Base-by-base conservation (phyloP, 2,113 vertebrate species). In the Picathartes gymnocephalus region DNA sequence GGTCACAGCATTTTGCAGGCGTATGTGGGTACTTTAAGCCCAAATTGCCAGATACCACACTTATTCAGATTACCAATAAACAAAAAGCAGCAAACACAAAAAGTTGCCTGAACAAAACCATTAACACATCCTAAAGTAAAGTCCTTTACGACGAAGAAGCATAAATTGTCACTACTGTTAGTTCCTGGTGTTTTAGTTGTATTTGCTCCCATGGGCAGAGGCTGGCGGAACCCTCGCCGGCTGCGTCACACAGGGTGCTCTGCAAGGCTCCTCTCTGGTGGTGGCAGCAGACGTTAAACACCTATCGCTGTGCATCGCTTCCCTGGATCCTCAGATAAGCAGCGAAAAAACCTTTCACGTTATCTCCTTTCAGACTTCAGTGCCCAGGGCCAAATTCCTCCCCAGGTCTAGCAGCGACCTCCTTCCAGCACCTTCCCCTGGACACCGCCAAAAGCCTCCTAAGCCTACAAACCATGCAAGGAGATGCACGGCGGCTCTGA, bases 261-360 rank as follows among this genome's bases (percentile, higher is more conserved):
- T 83, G 81, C 69, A 19, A 25, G 47, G 61, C 69, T 91, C 35
- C 82, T 37, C 92, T 83, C 82, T 45, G 5, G 2, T 58, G 91
- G 88, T 47, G 86, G 86, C 86, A 96, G 92, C 86, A 86, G 21
- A 27, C 8, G n/a, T 17, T n/a, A 1, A 35, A 81, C 90, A 90
- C 91, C 74, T 18, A 35, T 44, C 71, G 2, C 56, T 2, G 70
- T 0, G 73, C 78, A 50, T 28, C 51, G n/a, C 81, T 37, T 13
- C 58, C 62, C 66, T 15, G 13, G 8, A 60, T 53, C n/a, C 56
- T 42, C 0, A 16, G 20, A 3, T 1, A 18, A 73, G 33, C 3
- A 35, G 31, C 14, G 14, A 47, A 48, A 70, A 6, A 68, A 51
- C 73, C 90, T 70, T 81, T 24, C 50, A 2, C 15, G 5, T 35